Percentiles rank a stretch among this genome's conserved stretches.
Evolutionary conservation across 2,113 vertebrate genomes (phyloP).

Genomic region (Toxotes jaculatrix): DNA sequence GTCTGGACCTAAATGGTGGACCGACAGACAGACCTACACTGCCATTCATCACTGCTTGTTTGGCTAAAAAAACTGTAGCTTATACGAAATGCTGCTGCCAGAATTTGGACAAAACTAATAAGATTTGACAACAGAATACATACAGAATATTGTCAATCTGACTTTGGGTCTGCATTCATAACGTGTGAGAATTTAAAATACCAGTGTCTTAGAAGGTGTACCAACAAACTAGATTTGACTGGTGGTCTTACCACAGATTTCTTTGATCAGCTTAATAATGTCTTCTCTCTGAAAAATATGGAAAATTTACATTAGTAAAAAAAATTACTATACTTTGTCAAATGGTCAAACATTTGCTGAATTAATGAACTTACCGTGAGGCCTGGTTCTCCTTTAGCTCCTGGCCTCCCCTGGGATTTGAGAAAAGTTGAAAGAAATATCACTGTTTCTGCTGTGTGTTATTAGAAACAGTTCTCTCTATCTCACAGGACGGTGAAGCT

Average conservation of each 20-base stretch:
- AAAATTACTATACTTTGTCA: background rate
- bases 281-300: conserved; percentile 88
- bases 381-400: conserved; percentile 89
- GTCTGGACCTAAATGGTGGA: background rate
- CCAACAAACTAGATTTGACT: background rate
- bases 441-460: background rate
- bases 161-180: background rate
- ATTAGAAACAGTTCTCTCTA: background rate
- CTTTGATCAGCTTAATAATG: conserved; percentile 92
- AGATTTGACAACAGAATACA: background rate
- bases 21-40: background rate
- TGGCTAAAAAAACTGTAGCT: background rate
- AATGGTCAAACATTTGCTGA: background rate
- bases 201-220: background rate
- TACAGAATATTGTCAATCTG: background rate
- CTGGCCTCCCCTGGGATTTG: conserved; percentile 83
- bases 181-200: background rate
- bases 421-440: conserved; percentile 26
- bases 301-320: background rate
- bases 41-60: background rate
- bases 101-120: background rate
- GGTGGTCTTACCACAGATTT: conserved; percentile 90
- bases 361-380: conserved; percentile 85
- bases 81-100: background rate
- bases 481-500: background rate